Evolutionary conservation across 1,140 invertebrate genomes (phyloP), one percentile per base, ranked within the genome.

Genomic region (Lethocerus indicus): DNA sequence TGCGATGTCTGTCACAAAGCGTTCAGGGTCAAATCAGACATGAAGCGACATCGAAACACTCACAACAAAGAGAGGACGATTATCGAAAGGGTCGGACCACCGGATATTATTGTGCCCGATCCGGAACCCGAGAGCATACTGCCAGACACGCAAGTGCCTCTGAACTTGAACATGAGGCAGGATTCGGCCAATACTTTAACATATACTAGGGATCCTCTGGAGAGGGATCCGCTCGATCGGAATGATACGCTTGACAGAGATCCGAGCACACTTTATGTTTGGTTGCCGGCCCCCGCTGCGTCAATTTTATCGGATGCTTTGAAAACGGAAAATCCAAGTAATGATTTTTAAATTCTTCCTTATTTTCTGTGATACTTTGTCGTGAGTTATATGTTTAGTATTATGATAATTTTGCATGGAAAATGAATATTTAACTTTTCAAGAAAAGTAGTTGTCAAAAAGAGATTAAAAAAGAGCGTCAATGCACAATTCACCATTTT

Each of bases 41-140:
- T 95, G 71, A 87, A 87, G 54, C 68, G 90, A 1, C 92, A 95
- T 63, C 73, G 86, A 64, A 76, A 78, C 20, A 86, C 82, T 1
- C 88, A 92, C 57, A 70, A 63, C 9, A 63, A 74, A 16, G 75
- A 76, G 14, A 45, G 42, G 29, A 28, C 5, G n/a, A 21, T 29
- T 35, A 29, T 16, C n/a, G 14, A 21, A 16, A 7, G 12, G 26
- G 20, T 14, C 7, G n/a, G 1, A 18, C 13, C 12, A n/a, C 24
- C 12, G 20, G 18, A n/a, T 21, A 24, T 40, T 21, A 14, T 20
- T 9, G 16, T n/a, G 3, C 2, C 13, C 32, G 21, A 18, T 4
- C 7, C 14, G 21, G 46, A 47, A 9, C 7, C 7, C 12, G 41
- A 43, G 41, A 13, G 18, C 26, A 43, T 43, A 7, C 24, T 28